Evolutionary conservation across 1,140 invertebrate genomes (phyloP), one percentile per base, ranked within the genome.

Genomic region (Lasioglossum baleicum): DNA sequence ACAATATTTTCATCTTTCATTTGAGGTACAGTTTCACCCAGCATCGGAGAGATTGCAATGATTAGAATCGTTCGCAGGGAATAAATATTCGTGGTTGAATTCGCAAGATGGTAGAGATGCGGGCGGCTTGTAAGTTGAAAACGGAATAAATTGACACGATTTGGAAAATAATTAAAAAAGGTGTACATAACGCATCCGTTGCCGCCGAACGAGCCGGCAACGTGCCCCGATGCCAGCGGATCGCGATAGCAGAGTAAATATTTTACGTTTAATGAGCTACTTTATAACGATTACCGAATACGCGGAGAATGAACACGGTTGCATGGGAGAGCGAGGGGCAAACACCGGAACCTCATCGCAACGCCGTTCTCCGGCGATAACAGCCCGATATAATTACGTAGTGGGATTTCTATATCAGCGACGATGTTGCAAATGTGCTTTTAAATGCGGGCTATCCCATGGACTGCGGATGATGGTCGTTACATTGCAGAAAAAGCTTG

Each of bases 361-460:
- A 48, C 44, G 10, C 44, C 10, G 26, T 42, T 7, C 44, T 15
- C 8, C 35, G 35, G 42, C 73, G 48, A 77, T 70, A 70, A 51
- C 40, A 42, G 35, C n/a, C 42, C 15, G 56, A 51, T 40, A 17
- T 8, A 77, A 77, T 77, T 70, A 70, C 67, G 26, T 40, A 13
- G 26, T 20, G 20, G 56, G 8, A 42, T 77, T 26, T 20, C 8
- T 70, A 51, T 70, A 44, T 61, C 20, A 63, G 26, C 31, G 10
- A 53, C 66, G 26, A 77, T 70, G 26, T 58, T 70, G 61, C 66
- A 70, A 77, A 51, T 17, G 56, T 20, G 53, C 48, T 63, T 70
- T 31, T 3, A 63, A 77, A n/a, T 48, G 40, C 26, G 6, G 2
- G 15, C 22, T 20, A 35, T 69, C 44, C 22, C 48, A 11, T 10